These are phyloP conservation scores for Lutjanus argentimaculatus DNA, from an alignment of 2,797 vertebrate species.

Conservation along the genomic window DNA sequence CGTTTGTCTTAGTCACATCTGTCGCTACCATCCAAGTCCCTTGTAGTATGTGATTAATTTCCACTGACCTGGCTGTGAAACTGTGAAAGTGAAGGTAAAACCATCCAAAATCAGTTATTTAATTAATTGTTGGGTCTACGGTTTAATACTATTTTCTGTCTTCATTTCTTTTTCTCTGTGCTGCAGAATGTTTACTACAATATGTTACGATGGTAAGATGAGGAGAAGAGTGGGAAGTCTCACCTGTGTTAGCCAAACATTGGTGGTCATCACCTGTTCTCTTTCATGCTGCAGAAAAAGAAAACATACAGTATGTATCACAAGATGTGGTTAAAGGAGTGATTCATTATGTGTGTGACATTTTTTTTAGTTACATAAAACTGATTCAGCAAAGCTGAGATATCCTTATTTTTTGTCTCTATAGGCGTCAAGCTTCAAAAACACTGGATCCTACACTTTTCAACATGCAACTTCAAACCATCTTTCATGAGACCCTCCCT, in stretches of 20 bases:
- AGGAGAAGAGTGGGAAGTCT: slow-evolving; percentile 58
- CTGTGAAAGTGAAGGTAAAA: slow-evolving; percentile 22
- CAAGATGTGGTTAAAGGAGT: slow-evolving; percentile 1
- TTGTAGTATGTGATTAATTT: slow-evolving; percentile 26
- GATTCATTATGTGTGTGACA: background rate
- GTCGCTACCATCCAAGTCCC: slow-evolving; percentile 18
- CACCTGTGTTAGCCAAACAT: slow-evolving; percentile 98
- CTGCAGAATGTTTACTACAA: slow-evolving; percentile 9
- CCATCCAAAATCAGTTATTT: slow-evolving; percentile 1
- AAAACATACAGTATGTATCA: slow-evolving; percentile 31
- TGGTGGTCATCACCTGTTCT: slow-evolving; percentile 99
- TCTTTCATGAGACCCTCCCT: background rate
- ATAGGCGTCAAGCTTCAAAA: background rate
- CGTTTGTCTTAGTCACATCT: slow-evolving; percentile 25
- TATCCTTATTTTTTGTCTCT: background rate
- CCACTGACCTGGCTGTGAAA: slow-evolving; percentile 24
- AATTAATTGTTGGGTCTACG: background rate
- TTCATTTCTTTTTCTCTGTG: background rate
- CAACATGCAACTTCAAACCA: background rate
- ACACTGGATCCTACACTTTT: background rate
- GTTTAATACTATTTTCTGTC: background rate
- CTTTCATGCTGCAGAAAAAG: slow-evolving; percentile 91
- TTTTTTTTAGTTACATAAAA: background rate
- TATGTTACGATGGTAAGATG: background rate
- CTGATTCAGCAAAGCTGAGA: background rate